These are phyloP conservation scores for Cephalopachus bancanus DNA, from an alignment of 2,797 vertebrate genomes.

Conservation along the genomic window DNA sequence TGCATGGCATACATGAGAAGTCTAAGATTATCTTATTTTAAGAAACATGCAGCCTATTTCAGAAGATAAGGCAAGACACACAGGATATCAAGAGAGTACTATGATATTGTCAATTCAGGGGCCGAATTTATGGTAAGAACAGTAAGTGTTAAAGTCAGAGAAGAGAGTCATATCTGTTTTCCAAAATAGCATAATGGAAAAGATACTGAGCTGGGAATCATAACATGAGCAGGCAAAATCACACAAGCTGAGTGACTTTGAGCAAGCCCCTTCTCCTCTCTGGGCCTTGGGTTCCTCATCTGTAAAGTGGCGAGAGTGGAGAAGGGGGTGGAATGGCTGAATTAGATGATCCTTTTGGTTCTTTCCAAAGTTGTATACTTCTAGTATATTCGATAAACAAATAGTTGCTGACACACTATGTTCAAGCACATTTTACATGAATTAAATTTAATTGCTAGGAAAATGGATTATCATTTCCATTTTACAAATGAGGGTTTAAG, in stretches of 20 bases:
- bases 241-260: neutral
- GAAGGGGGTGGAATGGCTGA: neutral
- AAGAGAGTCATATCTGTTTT: conserved; percentile 40
- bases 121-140: conserved; percentile 35
- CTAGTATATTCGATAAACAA: neutral
- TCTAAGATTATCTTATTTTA: neutral
- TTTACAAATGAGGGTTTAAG: conserved; percentile 42
- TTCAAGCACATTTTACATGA: neutral
- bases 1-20: neutral
- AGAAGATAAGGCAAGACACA: conserved; percentile 20
- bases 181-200: neutral
- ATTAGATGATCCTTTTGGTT: neutral
- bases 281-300: neutral
- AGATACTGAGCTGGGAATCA: neutral
- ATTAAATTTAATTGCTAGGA: neutral
- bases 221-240: neutral
- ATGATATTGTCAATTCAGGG: neutral
- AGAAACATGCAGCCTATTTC: neutral
- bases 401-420: neutral
- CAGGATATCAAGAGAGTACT: neutral
- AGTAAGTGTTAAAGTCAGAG: conserved; percentile 14
- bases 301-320: neutral
- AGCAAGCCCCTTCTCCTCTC: neutral
- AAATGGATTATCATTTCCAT: neutral
- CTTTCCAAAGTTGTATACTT: neutral